Base-by-base conservation (phyloP, 2,797 vertebrate species). In the Sebastes dallii region DNA sequence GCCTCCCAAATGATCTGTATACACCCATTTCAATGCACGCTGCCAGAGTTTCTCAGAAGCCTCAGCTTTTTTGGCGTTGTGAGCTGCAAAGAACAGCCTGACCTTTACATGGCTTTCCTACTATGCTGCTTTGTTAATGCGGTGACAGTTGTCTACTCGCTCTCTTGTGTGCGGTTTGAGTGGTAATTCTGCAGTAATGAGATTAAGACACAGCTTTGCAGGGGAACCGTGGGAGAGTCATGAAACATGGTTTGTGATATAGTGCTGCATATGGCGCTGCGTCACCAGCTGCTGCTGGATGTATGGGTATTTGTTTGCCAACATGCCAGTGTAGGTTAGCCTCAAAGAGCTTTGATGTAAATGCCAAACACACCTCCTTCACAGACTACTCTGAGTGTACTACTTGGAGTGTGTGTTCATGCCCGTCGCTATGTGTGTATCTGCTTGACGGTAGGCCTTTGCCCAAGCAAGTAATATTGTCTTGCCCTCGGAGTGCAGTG, bases 201-300 rank as follows among this genome's bases (percentile, higher is more conserved):
- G 78, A 90, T 84, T 84, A 82, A 83, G 46, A 79, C 72, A 7
- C 30, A 34, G 71, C 66, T 74, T 87, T 65, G 36, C 65, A 66
- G 36, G 65, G 52, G 66, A 67, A 64, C 54, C 24, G 12, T 9
- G 9, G 66, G 73, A 85, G 66, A 20, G 55, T 20, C 14, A 25
- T 61, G 60, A 75, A 67, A 78, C 65, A 50, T 59, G 46, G 14
- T 59, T 69, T 39, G 78, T 36, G 70, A 73, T 59, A 16, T 50
- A 65, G 20, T n/a, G 66, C 72, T 56, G 27, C 59, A 54, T 13
- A 8, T 20, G 32, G 14, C 12, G n/a, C 76, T 36, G 56, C 61
- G 32, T 60, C 66, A 50, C 34, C 52, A 62, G 62, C 65, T 75
- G 72, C 60, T 34, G 4, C 13, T n/a, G 3, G 24, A 34, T 56